Conservation (phyloP, 2,888 invertebrate species). For the Catocala nupta region DNA sequence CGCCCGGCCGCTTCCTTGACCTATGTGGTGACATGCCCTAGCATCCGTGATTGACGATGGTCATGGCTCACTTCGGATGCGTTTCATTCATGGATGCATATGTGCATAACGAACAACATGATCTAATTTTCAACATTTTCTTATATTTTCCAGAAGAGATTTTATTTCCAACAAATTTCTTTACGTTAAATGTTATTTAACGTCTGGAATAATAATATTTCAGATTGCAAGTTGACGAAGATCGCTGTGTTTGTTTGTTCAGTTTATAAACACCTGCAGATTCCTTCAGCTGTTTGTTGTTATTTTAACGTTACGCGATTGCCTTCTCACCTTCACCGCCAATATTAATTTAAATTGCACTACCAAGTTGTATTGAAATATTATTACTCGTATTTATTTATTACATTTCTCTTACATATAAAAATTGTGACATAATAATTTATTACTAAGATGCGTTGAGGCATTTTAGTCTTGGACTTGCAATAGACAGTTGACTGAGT, state of each 20-base stretch:
- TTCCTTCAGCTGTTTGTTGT: slow-evolving; percentile 34
- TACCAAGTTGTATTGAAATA: too few species aligned
- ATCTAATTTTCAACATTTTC: neutral
- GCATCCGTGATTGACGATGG: slow-evolving; percentile 65
- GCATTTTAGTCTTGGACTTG: too few species aligned
- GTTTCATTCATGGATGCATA: slow-evolving; percentile 30
- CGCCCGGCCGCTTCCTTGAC: slow-evolving; percentile 63
- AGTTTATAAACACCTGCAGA: slow-evolving; percentile 28
- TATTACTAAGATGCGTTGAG: too few species aligned
- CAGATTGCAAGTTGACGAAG: too few species aligned
- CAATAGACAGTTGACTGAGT: too few species aligned
- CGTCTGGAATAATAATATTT: too few species aligned
- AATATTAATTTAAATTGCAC: slow-evolving; percentile 7
- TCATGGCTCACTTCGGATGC: slow-evolving; percentile 55
- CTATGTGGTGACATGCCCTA: slow-evolving; percentile 66
- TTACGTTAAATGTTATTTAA: too few species aligned
- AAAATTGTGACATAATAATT: too few species aligned
- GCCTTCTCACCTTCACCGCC: slow-evolving; percentile 18
- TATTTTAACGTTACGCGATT: slow-evolving; percentile 28
- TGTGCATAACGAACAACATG: neutral
- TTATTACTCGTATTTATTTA: too few species aligned
- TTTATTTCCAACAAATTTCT: neutral
- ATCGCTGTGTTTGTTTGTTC: too few species aligned
- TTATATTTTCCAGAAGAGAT: neutral
- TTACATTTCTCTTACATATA: too few species aligned